Evolutionary conservation across 2,888 invertebrate genomes (phyloP).

Genomic region (Selenia dentaria): DNA sequence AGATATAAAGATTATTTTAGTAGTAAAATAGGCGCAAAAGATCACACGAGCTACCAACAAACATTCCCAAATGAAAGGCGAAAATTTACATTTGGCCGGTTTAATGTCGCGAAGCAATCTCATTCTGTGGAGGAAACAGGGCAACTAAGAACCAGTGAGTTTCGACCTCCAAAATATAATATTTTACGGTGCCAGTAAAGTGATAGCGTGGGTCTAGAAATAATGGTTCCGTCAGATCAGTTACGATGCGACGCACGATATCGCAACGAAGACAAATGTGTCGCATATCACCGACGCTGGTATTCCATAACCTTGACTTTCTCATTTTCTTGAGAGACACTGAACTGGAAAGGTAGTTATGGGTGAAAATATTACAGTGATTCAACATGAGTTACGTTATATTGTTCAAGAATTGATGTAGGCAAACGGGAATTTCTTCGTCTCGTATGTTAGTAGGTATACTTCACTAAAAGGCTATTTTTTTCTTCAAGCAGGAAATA

Average conservation of each 20-base stretch:
- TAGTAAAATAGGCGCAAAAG: slow-evolving; percentile 17
- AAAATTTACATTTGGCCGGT: slow-evolving; percentile 80
- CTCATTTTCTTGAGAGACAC: slow-evolving; percentile 53
- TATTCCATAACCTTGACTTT: slow-evolving; percentile 64
- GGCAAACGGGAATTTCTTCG: slow-evolving; percentile 1
- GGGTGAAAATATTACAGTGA: slow-evolving; percentile 21
- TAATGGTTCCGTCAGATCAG: slow-evolving; percentile 61
- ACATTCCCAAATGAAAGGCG: slow-evolving; percentile 67
- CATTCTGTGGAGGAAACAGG: slow-evolving; percentile 73
- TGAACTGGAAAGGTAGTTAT: slow-evolving; percentile 35
- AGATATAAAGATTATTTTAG: slow-evolving; percentile 12
- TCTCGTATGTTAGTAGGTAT: not conserved
- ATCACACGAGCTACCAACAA: slow-evolving; percentile 53
- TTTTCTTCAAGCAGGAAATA: slow-evolving; percentile 17
- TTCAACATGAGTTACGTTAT: slow-evolving; percentile 26
- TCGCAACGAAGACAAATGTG: slow-evolving; percentile 75
- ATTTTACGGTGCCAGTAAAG: slow-evolving; percentile 28
- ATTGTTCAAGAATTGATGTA: slow-evolving; percentile 13
- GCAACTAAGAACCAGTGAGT: slow-evolving; percentile 52
- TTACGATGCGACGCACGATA: slow-evolving; percentile 70
- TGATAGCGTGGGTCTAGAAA: slow-evolving; percentile 44
- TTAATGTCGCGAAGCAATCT: slow-evolving; percentile 82
- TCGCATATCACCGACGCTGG: slow-evolving; percentile 57
- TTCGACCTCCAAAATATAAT: slow-evolving; percentile 49
- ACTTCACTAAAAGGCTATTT: no score